These are phyloP conservation scores for Podargus strigoides DNA, from an alignment of 2,797 vertebrate genomes.

Conservation along the genomic window DNA sequence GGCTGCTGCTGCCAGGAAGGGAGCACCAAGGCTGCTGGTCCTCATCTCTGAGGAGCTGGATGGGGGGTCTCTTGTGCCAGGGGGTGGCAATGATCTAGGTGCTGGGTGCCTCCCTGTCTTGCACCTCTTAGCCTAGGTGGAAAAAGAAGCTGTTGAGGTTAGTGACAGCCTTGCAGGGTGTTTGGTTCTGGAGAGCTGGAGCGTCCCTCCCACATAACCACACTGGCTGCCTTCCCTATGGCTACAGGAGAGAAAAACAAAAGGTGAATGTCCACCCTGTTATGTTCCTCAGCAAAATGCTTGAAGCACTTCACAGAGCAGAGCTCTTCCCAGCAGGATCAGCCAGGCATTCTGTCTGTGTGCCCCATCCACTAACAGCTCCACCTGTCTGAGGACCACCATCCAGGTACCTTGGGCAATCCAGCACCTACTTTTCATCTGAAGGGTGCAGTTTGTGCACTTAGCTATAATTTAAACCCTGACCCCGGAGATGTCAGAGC, in stretches of 20 bases:
- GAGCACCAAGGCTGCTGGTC: accelerated
- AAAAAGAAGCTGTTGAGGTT: neutral
- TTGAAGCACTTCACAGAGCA: neutral
- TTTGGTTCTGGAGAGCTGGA: neutral
- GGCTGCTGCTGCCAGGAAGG: neutral
- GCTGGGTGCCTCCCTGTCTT: neutral
- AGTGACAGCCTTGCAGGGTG: neutral
- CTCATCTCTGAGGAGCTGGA: neutral
- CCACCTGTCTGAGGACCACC: neutral
- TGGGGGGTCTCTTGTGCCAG: neutral
- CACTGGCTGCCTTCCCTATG: neutral
- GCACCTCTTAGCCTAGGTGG: neutral
- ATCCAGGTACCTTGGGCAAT: neutral
- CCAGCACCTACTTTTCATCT: neutral
- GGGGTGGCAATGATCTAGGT: neutral
- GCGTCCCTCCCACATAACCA: neutral
- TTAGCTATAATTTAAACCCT: neutral
- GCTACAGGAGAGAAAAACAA: neutral
- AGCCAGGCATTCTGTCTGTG: neutral
- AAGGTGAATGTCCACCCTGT: neutral
- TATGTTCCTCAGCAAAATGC: neutral
- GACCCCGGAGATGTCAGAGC: neutral
- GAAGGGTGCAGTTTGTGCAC: neutral
- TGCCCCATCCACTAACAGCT: neutral
- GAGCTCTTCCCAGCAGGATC: neutral